Evolutionary conservation across 2,113 vertebrate genomes (phyloP).

Genomic region (Cyphomyrus plagiostoma): DNA sequence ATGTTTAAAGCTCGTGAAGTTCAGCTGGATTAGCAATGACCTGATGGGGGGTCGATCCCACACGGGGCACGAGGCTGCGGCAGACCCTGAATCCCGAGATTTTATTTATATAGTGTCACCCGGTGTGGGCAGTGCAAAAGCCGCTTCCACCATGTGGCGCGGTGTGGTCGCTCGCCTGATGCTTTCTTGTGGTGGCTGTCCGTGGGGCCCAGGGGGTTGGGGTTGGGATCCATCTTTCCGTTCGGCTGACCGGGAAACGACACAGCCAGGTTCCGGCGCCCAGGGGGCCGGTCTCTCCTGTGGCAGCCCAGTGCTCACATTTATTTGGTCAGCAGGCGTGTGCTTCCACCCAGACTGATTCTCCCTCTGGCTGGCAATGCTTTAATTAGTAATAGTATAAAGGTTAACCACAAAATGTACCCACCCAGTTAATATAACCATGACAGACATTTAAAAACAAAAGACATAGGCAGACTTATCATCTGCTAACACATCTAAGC

Average conservation of each 20-base stretch:
- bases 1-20: neutral
- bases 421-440: neutral
- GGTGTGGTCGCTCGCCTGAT: slow-evolving; percentile 45
- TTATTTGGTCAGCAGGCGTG: neutral
- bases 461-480: neutral
- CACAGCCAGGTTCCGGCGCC: neutral
- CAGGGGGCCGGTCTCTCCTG: slow-evolving; percentile 24
- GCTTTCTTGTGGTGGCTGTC: neutral
- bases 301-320: slow-evolving; percentile 55
- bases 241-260: neutral
- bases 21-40: neutral
- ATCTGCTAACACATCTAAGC: neutral
- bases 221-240: neutral
- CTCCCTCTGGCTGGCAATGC: neutral
- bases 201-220: neutral
- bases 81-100: neutral
- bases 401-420: neutral
- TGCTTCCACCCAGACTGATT: neutral
- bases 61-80: neutral
- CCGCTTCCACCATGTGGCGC: slow-evolving; percentile 48
- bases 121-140: neutral
- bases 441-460: neutral
- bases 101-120: neutral
- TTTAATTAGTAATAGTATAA: neutral
- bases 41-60: neutral